Base-by-base conservation (phyloP, 1,140 invertebrate species). In the Zaprionus lachaisei region DNA sequence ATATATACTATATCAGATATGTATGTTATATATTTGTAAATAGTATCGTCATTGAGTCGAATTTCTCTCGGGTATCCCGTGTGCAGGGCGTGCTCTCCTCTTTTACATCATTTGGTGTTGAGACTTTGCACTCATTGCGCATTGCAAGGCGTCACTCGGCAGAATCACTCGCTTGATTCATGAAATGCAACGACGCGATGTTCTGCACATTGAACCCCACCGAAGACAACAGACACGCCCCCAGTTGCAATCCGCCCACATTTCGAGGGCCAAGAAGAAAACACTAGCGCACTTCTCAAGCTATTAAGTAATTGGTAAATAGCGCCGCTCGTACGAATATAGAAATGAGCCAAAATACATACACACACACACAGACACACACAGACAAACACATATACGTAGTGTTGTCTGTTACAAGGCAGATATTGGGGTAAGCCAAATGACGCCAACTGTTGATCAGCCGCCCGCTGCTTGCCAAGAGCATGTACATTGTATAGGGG, bases 121-220 rank as follows among this genome's bases (percentile, higher is more conserved):
- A 66, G 66, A 28, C 70, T 63, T 80, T 74, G 73, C 47, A 76
- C 77, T 24, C 22, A 49, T 47, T 47, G 41, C 41, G 15, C 41
- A 3, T 15, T 31, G 55, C 44, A 68, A 49, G 62, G 67, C 80
- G 79, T 76, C 81, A 77, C 56, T 51, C 55, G 20, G 63, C 54
- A 54, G 67, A 72, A 91, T 91, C 89, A 91, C 83, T 89, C 89
- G 66, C 75, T 91, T 91, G 77, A 91, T 91, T 91, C 89, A 91
- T 91, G 89, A 91, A 86, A 63, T 38, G 31, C 31, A 67, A 47
- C 55, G 38, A 72, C 72, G 68, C 65, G 77, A 77, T 65, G 31
- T 66, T 17, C 22, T 69, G 72, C 54, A 78, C 76, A 63, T 67
- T 63, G 72, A 65, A 68, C 58, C 60, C 64, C 38, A 44, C 12